Evolutionary conservation across 1,140 invertebrate species (phyloP).

Genomic region (Melanaphis sacchari): DNA sequence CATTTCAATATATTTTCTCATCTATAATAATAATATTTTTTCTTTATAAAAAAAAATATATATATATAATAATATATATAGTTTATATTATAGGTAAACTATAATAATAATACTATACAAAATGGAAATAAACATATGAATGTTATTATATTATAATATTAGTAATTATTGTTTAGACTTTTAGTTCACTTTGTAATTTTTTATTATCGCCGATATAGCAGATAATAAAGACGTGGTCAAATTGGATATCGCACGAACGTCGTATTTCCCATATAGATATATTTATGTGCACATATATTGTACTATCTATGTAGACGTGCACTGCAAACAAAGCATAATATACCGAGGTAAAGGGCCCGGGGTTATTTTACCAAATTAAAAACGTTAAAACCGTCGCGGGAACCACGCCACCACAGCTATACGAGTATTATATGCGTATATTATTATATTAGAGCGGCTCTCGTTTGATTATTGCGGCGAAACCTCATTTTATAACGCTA

Average conservation of each 20-base stretch:
- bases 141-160: too few species aligned
- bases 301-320: not conserved
- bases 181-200: not conserved
- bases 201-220: not conserved
- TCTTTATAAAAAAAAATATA: not conserved
- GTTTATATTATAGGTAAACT: not conserved
- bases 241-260: not conserved
- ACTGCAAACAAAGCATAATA: not conserved
- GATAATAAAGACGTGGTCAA: too few species aligned
- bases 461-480: slow-evolving; percentile 21
- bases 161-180: not conserved
- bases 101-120: not conserved
- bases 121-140: too few species aligned
- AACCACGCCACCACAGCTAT: not conserved
- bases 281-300: not conserved
- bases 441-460: not conserved
- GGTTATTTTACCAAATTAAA: slow-evolving; percentile 21
- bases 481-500: not conserved
- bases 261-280: not conserved
- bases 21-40: not conserved
- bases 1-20: not conserved
- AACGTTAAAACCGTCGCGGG: slow-evolving; percentile 3
- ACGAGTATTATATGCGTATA: not conserved
- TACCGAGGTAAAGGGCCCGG: not conserved
- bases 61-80: not conserved